Evolutionary conservation across 1,140 invertebrate species (phyloP), one percentile per base, ranked within the genome.

Genomic region (Calliopsis andreniformis): DNA sequence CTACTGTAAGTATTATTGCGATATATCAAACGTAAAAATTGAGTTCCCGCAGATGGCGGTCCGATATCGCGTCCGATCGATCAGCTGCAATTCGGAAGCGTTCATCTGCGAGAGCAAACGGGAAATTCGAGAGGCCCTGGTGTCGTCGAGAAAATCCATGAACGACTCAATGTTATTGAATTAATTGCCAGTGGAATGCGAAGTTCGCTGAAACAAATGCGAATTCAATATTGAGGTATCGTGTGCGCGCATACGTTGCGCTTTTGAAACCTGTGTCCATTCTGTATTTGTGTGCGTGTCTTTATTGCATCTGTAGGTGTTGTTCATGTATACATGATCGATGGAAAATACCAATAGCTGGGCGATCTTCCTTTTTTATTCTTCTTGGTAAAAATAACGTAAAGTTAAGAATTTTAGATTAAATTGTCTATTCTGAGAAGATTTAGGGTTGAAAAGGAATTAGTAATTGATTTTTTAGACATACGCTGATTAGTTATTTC

Each of bases 181-280:
- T 82, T 82, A 82, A 75, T 76, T 73, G 76, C 47, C 67, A 59
- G 47, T 70, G 53, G 67, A 70, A 78, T 55, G 45, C 62, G 70
- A 69, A 80, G 62, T 73, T 32, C 42, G 42, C 23, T 49, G 58
- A 47, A 72, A 82, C 73, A 59, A 79, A 79, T 76, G 77, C 59
- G 59, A 79, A 79, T 16, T 66, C 68, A 72, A 82, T 82, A 82
- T 68, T 62, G 71, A 56, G 70, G 35, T 64, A 67, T 35, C 64
- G 28, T 32, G 43, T 47, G 62, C n/a, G 18, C 43, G 28, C 7
- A 32, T 32, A 35, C 28, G n/a, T 45, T 62, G 12, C 59, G 42
- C 25, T 43, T 62, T 42, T 43, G 20, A 14, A 25, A 59, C 56
- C 3, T 10, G 8, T 35, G 10, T 18, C n/a, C 1, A 20, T 3